phyloP scores from a whole-genome alignment of 2,797 vertebrate genomes.

The Chaetophractus vellerosus region DNA sequence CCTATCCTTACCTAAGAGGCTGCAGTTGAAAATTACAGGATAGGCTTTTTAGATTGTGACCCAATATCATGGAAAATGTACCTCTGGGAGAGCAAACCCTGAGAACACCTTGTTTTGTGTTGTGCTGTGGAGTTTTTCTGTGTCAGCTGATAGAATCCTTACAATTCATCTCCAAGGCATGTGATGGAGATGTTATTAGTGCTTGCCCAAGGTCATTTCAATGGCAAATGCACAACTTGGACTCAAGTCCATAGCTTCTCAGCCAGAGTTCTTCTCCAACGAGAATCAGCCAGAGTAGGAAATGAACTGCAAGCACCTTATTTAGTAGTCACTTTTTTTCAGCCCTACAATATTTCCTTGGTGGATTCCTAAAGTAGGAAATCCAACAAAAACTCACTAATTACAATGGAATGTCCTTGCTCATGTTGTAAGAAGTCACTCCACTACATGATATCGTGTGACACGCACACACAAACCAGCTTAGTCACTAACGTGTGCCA shows the following conservation, averaged over 20 bases:
- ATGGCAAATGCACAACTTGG: too few relatives aligned
- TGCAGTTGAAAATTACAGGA: too few relatives aligned
- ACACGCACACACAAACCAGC: constrained; percentile 35
- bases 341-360: constrained; percentile 8
- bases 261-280: background rate
- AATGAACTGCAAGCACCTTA: background rate
- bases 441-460: constrained; percentile 10
- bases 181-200: too few relatives aligned
- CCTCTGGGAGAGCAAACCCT: background rate
- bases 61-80: fast-evolving
- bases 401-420: constrained; percentile 47
- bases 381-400: constrained; percentile 42
- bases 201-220: background rate
- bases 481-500: constrained; percentile 61
- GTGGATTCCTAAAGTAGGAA: constrained; percentile 22
- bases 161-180: background rate
- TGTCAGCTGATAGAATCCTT: background rate
- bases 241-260: background rate
- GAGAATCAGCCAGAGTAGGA: background rate
- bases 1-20: background rate
- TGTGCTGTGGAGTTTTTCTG: background rate
- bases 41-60: fast-evolving
- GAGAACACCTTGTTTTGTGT: background rate
- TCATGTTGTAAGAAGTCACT: constrained; percentile 41
- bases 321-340: background rate